These are phyloP conservation scores for Pipistrellus pygmaeus DNA, from an alignment of 2,797 vertebrate species.

Conservation along the genomic window DNA sequence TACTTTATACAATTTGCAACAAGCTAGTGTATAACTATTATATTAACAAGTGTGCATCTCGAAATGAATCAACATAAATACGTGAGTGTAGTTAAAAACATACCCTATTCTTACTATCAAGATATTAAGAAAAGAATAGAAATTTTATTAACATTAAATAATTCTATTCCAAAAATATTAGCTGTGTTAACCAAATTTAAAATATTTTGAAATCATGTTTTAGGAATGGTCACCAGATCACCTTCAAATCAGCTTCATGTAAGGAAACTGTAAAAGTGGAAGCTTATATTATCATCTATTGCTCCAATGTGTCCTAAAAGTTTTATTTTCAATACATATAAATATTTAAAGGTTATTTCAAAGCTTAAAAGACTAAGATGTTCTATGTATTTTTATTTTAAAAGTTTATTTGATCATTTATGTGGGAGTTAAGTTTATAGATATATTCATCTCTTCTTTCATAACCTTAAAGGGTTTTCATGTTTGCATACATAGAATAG, in stretches of 20 bases:
- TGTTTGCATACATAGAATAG: background rate
- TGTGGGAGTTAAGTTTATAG: background rate
- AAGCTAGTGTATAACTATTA: background rate
- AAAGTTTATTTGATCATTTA: background rate
- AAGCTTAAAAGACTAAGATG: background rate
- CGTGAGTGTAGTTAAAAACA: background rate
- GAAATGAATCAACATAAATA: constrained; percentile 1
- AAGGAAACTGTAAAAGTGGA: constrained; percentile 1
- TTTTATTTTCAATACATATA: background rate
- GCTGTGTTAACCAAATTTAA: background rate
- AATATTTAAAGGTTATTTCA: constrained; percentile 11
- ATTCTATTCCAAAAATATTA: background rate
- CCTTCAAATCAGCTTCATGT: background rate
- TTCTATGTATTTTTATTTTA: constrained; percentile 4
- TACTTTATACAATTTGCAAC: background rate
- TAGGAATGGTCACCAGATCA: background rate
- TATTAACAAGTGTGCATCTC: background rate
- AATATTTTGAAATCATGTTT: background rate
- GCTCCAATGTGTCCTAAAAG: background rate
- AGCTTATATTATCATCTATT: background rate
- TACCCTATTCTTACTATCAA: background rate
- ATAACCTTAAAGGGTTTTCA: background rate
- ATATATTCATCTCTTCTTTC: background rate
- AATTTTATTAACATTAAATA: constrained; percentile 21
- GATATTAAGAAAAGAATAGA: background rate